Evolutionary conservation across 2,113 vertebrate genomes (phyloP), one percentile per base, ranked within the genome.

Genomic region (Mionectes macconnelli): DNA sequence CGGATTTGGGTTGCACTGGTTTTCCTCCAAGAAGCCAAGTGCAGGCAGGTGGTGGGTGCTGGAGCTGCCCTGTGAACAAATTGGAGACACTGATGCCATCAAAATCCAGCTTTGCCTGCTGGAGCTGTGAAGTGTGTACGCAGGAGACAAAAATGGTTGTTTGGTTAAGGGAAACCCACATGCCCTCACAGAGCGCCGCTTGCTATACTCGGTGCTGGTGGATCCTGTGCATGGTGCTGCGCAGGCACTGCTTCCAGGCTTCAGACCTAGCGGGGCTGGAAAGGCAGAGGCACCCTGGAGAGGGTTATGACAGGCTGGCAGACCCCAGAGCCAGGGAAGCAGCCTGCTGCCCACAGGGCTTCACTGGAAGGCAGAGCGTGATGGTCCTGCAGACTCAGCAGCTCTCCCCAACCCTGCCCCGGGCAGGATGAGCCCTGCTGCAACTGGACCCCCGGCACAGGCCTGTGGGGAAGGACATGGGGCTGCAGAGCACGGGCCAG

Each of bases 1-100:
- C 63, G 76, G 37, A 27, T 40, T 49, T 4, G 3, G 7, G 44
- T 82, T 39, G 64, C n/a, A 5, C 40, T 22, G 66, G 17, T 53
- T 79, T 56, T 93, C 30, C n/a, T 28, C 9, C 0, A 0, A 60
- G 63, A 12, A 82, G 47, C 31, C 0, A 0, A 5, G 53, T 8
- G 10, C 70, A 78, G 52, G 5, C 47, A 45, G 33, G 24, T 4
- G 0, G 25, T 4, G 63, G 31, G 37, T 45, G 84, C 81, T 62
- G 69, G n/a, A 70, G 31, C 56, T 63, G 66, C 69, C 39, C 77
- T 20, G 20, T 9, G 31, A 69, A 6, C 2, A 9, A 68, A 9
- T 64, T 23, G 31, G 40, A 63, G 76, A 31, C 5, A 4, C 30
- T 3, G 31, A 27, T 8, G 15, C 39, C 3, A 1, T 5, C 53